Evolutionary conservation across 2,888 invertebrate genomes (phyloP), one percentile per base, ranked within the genome.

Genomic region (Amiota mariae): DNA sequence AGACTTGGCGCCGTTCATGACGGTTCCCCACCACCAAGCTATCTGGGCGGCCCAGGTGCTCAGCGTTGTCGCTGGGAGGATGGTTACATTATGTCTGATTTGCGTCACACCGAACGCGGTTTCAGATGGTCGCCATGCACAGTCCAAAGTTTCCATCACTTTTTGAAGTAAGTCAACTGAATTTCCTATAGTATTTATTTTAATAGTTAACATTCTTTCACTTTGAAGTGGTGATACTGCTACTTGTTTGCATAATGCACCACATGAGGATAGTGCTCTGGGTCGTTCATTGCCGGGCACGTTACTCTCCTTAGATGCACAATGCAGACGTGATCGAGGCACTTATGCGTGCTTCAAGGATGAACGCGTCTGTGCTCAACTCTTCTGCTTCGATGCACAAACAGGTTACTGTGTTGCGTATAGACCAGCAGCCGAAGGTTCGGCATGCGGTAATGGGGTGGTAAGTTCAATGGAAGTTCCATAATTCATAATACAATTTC

Each of bases 381-480:
- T 98, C 79, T 98, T 97, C 91, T 98, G 97, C 89, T 97, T 97
- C 89, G 97, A 98, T 91, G 95, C 97, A 56, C 95, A 95, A 76
- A 97, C 97, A 81, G 97, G 97, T 46, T 98, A 97, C 91, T 98
- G 97, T 91, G 97, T 98, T 75, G 97, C 97, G 74, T 98, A 97
- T 91, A 92, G 97, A 83, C 97, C 97, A 15, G 97, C 97, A 13
- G 97, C 97, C 1, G 97, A 98, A 90, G 97, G 97, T 48, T 97
- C 97, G 47, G 94, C 96, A 0, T 97, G 97, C 89, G 97, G 97
- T 68, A 97, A 96, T 90, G 96, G 96, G 89, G 95, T 96, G 93
- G 97, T 97, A 91, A 90, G 87, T 82, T 24, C 1, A 9, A 10
- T 36, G 13, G 1, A 6, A 2, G 13, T 13, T 1, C 6, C 13